Evolutionary conservation across 2,888 invertebrate genomes (phyloP), one percentile per base, ranked within the genome.

Genomic region (Nebria brevicollis): DNA sequence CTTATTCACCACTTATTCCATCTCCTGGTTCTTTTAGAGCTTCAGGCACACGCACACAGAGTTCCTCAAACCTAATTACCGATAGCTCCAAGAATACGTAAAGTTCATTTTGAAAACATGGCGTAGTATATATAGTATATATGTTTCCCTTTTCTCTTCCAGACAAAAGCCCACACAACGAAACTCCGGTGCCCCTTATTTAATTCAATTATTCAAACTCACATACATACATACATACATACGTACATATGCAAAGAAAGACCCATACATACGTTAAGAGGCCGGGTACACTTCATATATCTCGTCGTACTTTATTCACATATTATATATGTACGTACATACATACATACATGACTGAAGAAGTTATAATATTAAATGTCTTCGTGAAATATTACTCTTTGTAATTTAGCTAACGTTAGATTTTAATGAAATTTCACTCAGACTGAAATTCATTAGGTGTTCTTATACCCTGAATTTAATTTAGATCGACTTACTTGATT

Each of bases 131-230:
- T 41, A 72, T 20, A 20, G 20, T 20, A 20, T n/a, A 2, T 66
- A 66, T 25, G 70, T 10, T 6, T 20, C 20, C 25, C 20, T 68
- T 15, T 68, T 8, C 10, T 68, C 68, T 68, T 13, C 10, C 11
- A 25, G 70, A 70, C 70, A 34, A 26, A 25, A 15, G 70, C 34
- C 34, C 26, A 15, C 25, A 70, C 70, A 34, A 70, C 20, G 43
- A 26, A 54, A 41, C 65, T 34, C 64, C 6, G 70, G 66, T 80
- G 64, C 80, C 80, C 80, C 72, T 68, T 75, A 78, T 78, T 78
- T 78, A 75, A 80, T 75, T 80, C 80, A 80, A 80, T 80, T 80
- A 80, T 80, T 80, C 75, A 80, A 54, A 80, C 72, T 66, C 70
- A 70, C 65, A 74, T 34, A 66, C 68, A 77, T 11, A 42, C 77